A percentile compares a stretch with the other conserved stretches of the same genome.
Evolutionary conservation across 1,140 invertebrate species (phyloP).

Genomic region (Drosophila suzukii): DNA sequence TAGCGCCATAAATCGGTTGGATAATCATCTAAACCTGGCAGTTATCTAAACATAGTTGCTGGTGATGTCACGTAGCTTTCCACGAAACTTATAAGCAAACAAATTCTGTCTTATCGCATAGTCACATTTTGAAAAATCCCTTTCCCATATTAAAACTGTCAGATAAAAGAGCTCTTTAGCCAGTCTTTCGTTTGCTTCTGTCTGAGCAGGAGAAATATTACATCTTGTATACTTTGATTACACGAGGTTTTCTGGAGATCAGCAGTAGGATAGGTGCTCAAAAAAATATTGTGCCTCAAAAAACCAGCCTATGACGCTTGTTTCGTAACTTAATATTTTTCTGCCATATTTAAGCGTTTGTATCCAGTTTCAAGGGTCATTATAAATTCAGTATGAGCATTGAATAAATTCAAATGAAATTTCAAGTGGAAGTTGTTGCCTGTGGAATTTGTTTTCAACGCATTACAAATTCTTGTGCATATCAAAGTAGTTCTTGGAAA

Average conservation of each 20-base stretch:
- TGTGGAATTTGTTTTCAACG: constrained; percentile 14
- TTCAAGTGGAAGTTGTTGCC: neutral
- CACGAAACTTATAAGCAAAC: constrained; percentile 21
- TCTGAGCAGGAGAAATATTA: constrained; percentile 20
- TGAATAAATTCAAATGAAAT: constrained; percentile 12
- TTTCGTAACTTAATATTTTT: constrained; percentile 1
- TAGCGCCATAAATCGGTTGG: constrained; percentile 36
- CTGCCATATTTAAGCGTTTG: constrained; percentile 21
- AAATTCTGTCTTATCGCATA: constrained; percentile 25
- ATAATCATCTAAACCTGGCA: constrained; percentile 39
- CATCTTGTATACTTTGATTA: constrained; percentile 36
- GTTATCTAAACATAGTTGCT: constrained; percentile 27
- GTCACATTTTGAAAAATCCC: constrained; percentile 24
- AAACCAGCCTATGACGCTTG: neutral
- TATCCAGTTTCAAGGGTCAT: neutral
- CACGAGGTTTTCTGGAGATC: constrained; percentile 14
- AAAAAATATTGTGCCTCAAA: no score
- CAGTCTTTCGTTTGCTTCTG: constrained; percentile 9
- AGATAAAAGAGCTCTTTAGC: constrained; percentile 32
- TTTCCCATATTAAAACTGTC: constrained; percentile 39
- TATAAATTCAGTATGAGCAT: neutral
- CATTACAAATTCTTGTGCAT: constrained; percentile 57
- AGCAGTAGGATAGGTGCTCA: neutral
- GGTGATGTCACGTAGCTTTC: constrained; percentile 48
- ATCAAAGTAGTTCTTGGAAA: constrained; percentile 40